A percentile compares a stretch with the other conserved stretches of the same genome.
Conservation (phyloP, 2,888 invertebrate species). For the Drosophila kambysellisi region DNA sequence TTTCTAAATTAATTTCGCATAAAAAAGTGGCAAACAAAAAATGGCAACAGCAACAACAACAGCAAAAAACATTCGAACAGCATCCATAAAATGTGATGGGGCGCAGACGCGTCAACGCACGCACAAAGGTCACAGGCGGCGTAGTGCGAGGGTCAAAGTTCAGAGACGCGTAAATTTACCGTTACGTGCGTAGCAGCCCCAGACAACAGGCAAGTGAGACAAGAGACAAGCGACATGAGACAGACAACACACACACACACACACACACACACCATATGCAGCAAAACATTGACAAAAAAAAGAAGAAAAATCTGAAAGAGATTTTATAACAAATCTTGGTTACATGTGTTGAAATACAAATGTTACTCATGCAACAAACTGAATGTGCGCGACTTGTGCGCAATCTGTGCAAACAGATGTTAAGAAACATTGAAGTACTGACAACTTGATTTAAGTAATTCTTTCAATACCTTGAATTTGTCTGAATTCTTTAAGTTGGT, state of each 20-base stretch:
- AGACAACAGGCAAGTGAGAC: constrained; percentile 5
- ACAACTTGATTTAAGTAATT: not conserved
- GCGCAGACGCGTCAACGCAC: constrained; percentile 53
- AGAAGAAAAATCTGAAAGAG: not conserved
- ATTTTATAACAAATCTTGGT: constrained; percentile 4
- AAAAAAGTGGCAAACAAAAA: constrained; percentile 56
- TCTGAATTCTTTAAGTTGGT: not conserved
- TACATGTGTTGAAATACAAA: constrained; percentile 7
- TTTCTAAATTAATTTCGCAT: constrained; percentile 76
- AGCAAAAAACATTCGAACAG: constrained; percentile 39
- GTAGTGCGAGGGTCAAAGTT: constrained; percentile 74
- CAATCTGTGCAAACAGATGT: not conserved
- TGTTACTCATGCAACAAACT: not conserved
- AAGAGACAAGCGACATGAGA: not conserved
- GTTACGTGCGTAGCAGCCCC: constrained; percentile 52
- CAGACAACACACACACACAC: not conserved
- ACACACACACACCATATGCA: not conserved
- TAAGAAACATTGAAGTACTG: not conserved
- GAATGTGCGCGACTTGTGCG: not conserved
- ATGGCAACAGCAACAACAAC: constrained; percentile 4
- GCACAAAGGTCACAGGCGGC: constrained; percentile 70
- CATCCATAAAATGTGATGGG: constrained; percentile 64
- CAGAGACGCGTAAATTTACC: constrained; percentile 73
- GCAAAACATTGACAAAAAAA: not conserved
- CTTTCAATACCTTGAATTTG: not conserved